These are phyloP conservation scores for Trachelus stipa DNA, from an alignment of 2,888 invertebrate genomes.

Conservation along the genomic window DNA sequence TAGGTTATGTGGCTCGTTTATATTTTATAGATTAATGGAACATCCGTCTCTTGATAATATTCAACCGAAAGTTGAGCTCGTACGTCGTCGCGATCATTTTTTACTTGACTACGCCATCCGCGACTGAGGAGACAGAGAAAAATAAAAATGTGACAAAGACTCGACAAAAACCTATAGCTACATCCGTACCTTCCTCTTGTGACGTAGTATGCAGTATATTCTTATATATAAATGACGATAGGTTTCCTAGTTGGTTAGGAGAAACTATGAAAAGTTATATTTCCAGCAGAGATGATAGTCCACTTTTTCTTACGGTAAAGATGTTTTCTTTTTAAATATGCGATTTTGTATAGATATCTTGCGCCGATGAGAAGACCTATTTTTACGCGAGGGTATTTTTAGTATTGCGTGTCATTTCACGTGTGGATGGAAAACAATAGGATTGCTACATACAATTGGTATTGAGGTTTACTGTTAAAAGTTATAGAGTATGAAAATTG, in stretches of 20 bases:
- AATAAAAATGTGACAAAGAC: conserved; percentile 47
- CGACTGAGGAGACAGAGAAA: conserved; percentile 24
- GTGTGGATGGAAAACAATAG: not conserved
- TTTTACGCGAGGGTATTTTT: not conserved
- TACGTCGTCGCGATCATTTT: conserved; percentile 29
- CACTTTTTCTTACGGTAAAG: not conserved
- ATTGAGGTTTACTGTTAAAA: not conserved
- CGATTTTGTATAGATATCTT: not conserved
- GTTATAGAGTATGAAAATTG: not conserved
- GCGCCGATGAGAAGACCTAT: not conserved
- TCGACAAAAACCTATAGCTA: conserved; percentile 39
- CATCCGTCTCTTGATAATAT: not conserved
- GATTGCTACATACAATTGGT: not conserved
- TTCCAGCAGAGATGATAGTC: not conserved
- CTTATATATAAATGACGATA: not conserved
- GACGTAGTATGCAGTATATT: not conserved
- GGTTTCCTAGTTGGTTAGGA: not conserved
- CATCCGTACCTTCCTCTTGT: conserved; percentile 36
- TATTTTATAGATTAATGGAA: not conserved
- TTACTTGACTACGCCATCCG: conserved; percentile 8
- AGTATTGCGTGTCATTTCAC: not conserved
- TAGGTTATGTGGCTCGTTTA: not conserved
- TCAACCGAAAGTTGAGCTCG: conserved; percentile 4
- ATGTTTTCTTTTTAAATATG: not conserved
- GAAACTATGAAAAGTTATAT: not conserved